Base-by-base conservation (phyloP, 2,888 invertebrate species). In the Drosophila atroscutellata region DNA sequence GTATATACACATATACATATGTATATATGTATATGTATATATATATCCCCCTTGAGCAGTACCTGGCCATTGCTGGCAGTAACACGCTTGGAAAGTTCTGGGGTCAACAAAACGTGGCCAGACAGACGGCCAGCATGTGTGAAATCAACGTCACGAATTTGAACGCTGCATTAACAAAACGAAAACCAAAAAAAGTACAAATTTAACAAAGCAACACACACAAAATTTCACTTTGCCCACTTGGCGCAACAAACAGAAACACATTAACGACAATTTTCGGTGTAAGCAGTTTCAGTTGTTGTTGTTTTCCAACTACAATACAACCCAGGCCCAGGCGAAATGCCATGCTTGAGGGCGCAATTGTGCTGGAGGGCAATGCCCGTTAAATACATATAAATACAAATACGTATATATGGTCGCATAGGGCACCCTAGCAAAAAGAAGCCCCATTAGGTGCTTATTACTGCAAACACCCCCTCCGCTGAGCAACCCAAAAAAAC, bases 321-420 rank as follows among this genome's bases (percentile, higher is more conserved):
- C 52, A 60, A 39, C 20, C 11, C 36, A 26, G 32, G 71, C 60
- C 54, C 28, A 50, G 56, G 59, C 66, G 39, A 57, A 61, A 54
- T 80, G 82, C 67, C 75, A 90, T 88, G 86, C 89, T 90, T 86
- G 90, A 86, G 85, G 85, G 89, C 90, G 77, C 89, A 86, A 90
- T 89, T 80, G 76, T 84, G 90, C 76, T 75, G 76, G 61, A 85
- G 84, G 87, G 73, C 90, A 89, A 77, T 75, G 80, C 13, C 70
- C 85, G 74, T 71, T 62, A 57, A 42, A 39, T 55, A 55, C 55
- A 13, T 26, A 15, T 20, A 39, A 11, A 39, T 20, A 45, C 45
- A 50, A 18, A 61, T 62, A 45, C 57, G 30, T 9, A 56, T 15
- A 20, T 37, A 24, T 54, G 45, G 20, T 28, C 30, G 62, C 61